Evolutionary conservation across 1,140 invertebrate genomes (phyloP), one percentile per base, ranked within the genome.

Genomic region (Hylyphantes graminicola): DNA sequence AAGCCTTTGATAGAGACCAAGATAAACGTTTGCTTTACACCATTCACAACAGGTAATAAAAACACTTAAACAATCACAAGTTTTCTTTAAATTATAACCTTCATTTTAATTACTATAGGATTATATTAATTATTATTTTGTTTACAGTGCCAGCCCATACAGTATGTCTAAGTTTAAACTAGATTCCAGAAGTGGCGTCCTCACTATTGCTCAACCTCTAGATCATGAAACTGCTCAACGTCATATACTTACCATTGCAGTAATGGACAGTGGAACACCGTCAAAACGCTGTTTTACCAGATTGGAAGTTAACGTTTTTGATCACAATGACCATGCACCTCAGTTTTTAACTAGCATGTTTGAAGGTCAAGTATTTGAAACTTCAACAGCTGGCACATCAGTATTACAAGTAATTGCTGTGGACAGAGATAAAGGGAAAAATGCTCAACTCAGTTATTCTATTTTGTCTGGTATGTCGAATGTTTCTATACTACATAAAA

Each of bases 281-380:
- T 76, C 85, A 12, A 83, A 80, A 61, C 63, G 80, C 5, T 68
- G 67, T 64, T 85, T 86, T 78, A 79, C 85, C 7, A 64, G 85
- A 67, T 19, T 97, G 0, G 90, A 93, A 57, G 93, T 98, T 61
- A 93, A 92, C 65, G 94, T 98, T 0, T 92, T 93, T 87, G 96
- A 97, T 90, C 93, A 95, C 86, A 97, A 98, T 89, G 96, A 98
- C 89, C 95, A 97, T 88, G 91, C 93, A 21, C 96, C 96, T 0
- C 93, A 94, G 88, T 97, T 97, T 87, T 53, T 76, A 53, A 84
- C 82, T 2, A 84, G 53, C 35, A 92, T 94, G 72, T 92, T 95
- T 15, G 92, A 94, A 88, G 94, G 93, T 21, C 94, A 94, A 88
- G 92, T 95, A 2, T 94, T 91, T 85, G 94, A 95, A 89, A 95